Evolutionary conservation across 2,113 vertebrate genomes (phyloP), one percentile per base, ranked within the genome.

Genomic region (Poecile atricapillus): DNA sequence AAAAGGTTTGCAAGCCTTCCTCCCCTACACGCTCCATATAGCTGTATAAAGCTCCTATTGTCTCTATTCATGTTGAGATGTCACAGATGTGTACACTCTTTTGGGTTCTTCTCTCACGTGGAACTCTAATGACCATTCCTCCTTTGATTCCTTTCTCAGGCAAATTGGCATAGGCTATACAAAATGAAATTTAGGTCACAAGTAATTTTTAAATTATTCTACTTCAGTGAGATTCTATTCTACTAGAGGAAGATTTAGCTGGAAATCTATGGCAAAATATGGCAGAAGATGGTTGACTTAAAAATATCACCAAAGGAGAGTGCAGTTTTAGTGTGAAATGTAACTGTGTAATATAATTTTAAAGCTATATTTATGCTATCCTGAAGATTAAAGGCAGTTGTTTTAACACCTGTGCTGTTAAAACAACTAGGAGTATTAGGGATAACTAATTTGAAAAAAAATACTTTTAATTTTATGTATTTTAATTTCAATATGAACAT

Each of bases 1-100:
- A 64, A 93, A 75, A 53, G 33, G n/a, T 56, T 67, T 65, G 10
- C 7, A 8, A 22, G 31, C 83, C 55, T 65, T 80, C 94, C 37
- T 86, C 46, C 73, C 89, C 95, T 76, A 33, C 58, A 41, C 31
- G 65, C 89, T 74, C 58, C 68, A 1, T 58, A 28, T 23, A 37
- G 69, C 60, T 19, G 60, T 46, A 86, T 77, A 85, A 93, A 87
- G 89, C 68, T 22, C 8, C 90, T 74, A 37, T 97, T 95, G 91
- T 97, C 88, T 92, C 78, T 49, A 24, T 93, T 95, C 84, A 33
- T 47, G 85, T 30, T 75, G 94, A 90, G 95, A 95, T 95, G 79
- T 87, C 95, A 90, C 93, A 96, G 93, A 95, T 95, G 93, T 87
- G 92, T 92, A 33, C 41, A 20, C 91, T 93, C 80, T 58, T 89